Evolutionary conservation across 2,113 vertebrate genomes (phyloP).

Genomic region (Dolichotis patagonum): DNA sequence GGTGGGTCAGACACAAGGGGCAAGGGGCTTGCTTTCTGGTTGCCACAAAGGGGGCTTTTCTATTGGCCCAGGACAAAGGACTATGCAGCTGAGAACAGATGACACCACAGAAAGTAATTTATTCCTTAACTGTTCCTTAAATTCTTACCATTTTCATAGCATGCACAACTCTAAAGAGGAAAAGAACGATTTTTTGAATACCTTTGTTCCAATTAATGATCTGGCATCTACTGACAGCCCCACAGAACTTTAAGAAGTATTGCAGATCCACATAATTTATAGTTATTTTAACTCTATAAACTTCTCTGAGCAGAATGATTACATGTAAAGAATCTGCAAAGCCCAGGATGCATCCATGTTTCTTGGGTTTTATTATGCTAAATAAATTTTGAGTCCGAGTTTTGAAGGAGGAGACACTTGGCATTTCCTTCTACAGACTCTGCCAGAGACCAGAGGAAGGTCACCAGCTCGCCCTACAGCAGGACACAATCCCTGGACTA

Average conservation of each 20-base stretch:
- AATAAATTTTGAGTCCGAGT: not conserved
- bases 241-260: not conserved
- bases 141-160: not conserved
- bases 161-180: not conserved
- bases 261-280: not conserved
- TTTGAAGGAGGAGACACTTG: not conserved
- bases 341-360: not conserved
- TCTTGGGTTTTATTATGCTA: not conserved
- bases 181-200: not conserved
- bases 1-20: not conserved
- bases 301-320: slow-evolving; percentile 34
- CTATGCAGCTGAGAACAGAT: not conserved
- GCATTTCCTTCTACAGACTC: accelerated
- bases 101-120: not conserved
- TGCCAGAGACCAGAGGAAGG: not conserved
- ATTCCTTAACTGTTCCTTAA: not conserved
- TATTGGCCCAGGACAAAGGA: not conserved
- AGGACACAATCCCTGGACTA: no score
- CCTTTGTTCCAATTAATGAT: not conserved
- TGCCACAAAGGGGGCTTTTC: not conserved
- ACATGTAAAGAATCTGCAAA: not conserved
- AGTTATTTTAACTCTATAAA: not conserved
- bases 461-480: accelerated
- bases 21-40: not conserved
- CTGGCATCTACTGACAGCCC: not conserved